These are phyloP conservation scores for Mastomys natalensis DNA, from an alignment of 2,113 vertebrate species.

Conservation along the genomic window DNA sequence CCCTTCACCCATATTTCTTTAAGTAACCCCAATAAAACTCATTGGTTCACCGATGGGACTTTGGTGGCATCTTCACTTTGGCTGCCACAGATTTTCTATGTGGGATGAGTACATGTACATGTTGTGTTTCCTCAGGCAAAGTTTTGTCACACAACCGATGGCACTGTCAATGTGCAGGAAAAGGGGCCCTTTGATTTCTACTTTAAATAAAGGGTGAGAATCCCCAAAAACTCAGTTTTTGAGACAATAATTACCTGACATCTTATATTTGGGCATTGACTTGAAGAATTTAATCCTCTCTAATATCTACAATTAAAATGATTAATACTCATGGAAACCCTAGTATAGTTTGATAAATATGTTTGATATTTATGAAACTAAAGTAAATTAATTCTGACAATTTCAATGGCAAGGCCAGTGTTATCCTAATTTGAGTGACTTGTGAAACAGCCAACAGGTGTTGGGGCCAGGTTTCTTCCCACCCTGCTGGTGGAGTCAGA, in stretches of 20 bases:
- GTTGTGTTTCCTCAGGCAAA: neutral
- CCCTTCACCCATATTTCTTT: neutral
- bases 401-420: neutral
- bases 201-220: neutral
- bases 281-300: neutral
- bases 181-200: slow-evolving; percentile 20
- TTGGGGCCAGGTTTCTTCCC: neutral
- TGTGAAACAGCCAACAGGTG: neutral
- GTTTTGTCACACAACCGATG: neutral
- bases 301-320: slow-evolving; percentile 1
- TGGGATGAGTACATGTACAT: neutral
- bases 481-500: neutral
- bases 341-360: neutral
- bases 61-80: neutral
- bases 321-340: neutral
- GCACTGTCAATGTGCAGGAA: neutral
- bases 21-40: neutral
- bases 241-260: neutral
- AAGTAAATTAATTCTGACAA: slow-evolving; percentile 2
- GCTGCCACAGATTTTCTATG: neutral
- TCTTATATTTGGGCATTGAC: neutral
- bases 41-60: neutral
- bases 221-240: neutral
- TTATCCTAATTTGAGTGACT: neutral
- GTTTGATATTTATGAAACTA: neutral